Conservation (phyloP, 2,113 vertebrate species). For the Brachypodius melanocephalos region DNA sequence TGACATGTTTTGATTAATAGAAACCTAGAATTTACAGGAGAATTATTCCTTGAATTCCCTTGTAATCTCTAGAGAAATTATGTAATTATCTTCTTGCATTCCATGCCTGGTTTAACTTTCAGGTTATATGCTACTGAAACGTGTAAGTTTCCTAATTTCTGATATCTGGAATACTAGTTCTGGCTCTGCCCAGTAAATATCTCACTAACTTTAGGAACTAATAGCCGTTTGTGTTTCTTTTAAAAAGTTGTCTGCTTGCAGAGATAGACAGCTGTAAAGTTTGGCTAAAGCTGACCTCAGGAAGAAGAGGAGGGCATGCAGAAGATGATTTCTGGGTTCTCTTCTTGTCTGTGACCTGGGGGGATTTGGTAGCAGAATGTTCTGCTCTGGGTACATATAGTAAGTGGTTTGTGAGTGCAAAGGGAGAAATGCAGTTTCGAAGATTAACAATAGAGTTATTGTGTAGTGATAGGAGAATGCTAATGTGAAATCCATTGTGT, state of each 20-base stretch:
- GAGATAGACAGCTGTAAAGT: background rate
- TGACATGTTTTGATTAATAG: background rate
- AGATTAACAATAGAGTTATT: background rate
- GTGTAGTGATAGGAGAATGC: background rate
- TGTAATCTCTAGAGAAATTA: background rate
- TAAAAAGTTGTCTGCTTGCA: background rate
- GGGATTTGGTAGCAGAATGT: background rate
- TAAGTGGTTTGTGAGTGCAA: background rate
- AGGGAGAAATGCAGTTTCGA: background rate
- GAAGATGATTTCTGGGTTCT: background rate
- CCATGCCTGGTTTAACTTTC: background rate
- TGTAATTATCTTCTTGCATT: background rate
- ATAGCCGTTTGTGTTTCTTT: background rate
- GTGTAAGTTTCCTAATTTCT: background rate
- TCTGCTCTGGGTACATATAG: background rate
- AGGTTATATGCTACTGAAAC: background rate
- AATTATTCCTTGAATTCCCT: background rate
- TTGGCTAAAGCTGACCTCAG: background rate
- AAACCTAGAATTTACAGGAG: background rate
- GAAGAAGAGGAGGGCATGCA: background rate
- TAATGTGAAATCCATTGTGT: background rate
- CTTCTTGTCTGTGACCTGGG: background rate
- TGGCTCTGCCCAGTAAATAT: background rate
- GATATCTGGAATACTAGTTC: background rate
- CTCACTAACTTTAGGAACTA: background rate